Conservation (phyloP, 2,888 invertebrate species). For the Eilema sororculum region DNA sequence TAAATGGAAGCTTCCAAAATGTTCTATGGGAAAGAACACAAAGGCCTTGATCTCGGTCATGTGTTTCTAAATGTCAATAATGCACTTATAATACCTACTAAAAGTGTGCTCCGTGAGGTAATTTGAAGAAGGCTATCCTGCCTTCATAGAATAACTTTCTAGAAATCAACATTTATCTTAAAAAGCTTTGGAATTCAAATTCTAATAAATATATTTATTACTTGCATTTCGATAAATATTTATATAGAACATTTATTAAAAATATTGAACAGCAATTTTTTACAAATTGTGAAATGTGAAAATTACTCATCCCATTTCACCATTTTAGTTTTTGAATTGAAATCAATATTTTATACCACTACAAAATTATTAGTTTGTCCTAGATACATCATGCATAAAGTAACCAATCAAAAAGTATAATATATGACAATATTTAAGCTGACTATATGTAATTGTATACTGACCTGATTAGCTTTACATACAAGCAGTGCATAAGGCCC, state of each 20-base stretch:
- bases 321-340: neutral
- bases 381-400: too few species aligned
- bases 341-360: neutral
- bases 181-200: too few species aligned
- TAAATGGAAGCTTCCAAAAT: too few species aligned
- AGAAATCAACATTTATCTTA: neutral
- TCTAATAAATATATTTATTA: too few species aligned
- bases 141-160: neutral
- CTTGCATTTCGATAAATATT: too few species aligned
- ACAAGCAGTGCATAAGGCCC: constrained; percentile 82
- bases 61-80: too few species aligned
- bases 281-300: neutral
- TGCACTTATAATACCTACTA: too few species aligned
- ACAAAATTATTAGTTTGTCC: neutral
- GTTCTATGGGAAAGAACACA: too few species aligned
- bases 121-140: neutral
- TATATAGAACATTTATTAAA: too few species aligned
- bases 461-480: constrained; percentile 87
- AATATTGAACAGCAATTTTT: too few species aligned
- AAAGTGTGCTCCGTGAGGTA: too few species aligned
- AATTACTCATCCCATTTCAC: neutral
- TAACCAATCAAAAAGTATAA: too few species aligned
- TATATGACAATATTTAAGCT: constrained; percentile 23
- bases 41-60: neutral
- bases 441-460: constrained; percentile 51